Percentiles rank a stretch among this genome's conserved stretches.
Conservation (phyloP, 2,797 vertebrate genomes). For the Chaetophractus vellerosus region DNA sequence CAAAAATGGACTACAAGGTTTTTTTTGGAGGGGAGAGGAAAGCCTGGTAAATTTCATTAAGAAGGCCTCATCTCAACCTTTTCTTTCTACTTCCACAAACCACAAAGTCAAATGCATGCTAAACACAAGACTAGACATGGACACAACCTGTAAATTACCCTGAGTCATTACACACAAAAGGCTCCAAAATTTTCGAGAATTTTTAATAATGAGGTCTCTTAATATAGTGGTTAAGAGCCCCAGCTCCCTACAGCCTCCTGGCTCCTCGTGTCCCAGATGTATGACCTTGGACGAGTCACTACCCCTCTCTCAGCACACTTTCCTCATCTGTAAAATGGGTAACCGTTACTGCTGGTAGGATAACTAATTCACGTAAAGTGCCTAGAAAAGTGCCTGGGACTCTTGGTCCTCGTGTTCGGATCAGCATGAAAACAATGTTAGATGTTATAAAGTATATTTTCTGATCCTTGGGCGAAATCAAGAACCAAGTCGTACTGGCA, state of each 20-base stretch:
- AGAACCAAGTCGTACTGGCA: slow-evolving; percentile 77
- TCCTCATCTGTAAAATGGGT: slow-evolving; percentile 77
- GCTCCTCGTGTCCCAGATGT: neutral
- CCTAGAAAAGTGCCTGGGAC: neutral
- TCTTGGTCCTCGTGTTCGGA: neutral
- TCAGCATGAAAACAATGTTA: slow-evolving; percentile 35
- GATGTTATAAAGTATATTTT: slow-evolving; percentile 30
- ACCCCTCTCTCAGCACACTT: neutral
- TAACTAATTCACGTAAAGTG: neutral
- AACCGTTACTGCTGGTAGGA: neutral
- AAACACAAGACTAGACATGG: neutral
- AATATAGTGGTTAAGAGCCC: neutral
- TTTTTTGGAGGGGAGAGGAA: accelerated
- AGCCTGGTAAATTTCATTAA: neutral
- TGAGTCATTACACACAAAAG: slow-evolving; percentile 59
- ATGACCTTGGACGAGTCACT: slow-evolving; percentile 76
- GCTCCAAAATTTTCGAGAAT: neutral
- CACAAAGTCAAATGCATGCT: neutral
- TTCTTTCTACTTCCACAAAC: neutral
- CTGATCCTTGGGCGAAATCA: slow-evolving; percentile 60
- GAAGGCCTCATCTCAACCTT: neutral
- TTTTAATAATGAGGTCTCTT: neutral
- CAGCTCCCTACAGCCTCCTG: neutral
- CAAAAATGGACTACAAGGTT: neutral
- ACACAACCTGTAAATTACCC: slow-evolving; percentile 25